Evolutionary conservation across 1,140 invertebrate species (phyloP), one percentile per base, ranked within the genome.

Genomic region (Artemia franciscana): DNA sequence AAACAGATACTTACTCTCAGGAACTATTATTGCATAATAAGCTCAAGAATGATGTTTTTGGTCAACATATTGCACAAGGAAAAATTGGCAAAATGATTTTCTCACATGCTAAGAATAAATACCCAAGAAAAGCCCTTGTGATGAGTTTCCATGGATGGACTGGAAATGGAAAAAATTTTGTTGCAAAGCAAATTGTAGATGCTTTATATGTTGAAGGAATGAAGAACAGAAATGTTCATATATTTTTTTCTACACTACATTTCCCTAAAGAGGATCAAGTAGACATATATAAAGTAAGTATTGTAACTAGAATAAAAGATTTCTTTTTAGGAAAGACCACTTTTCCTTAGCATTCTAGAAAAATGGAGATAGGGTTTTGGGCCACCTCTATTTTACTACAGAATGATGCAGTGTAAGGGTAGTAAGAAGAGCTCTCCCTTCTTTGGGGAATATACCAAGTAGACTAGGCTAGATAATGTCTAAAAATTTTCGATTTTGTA

Each of bases 181-280:
- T 81, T 9, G 72, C 74, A 58, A 71, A 70, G 61, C 71, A 82
- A 18, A 73, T 82, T 57, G 78, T 75, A 7, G 71, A 79, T 12
- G 69, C 71, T 62, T 59, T 81, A 4, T 83, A 73, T 67, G 68
- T 68, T 57, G 68, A 74, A 62, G 80, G 78, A 23, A 69, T 74
- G 64, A 70, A 73, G 28, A 80, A 78, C 65, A 66, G 72, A 61
- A 79, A 72, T 73, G 77, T 80, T 5, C 78, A 80, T 63, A 65
- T 76, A 12, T 77, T 80, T 63, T 72, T 78, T 27, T 72, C 76
- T 4, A 79, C 79, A 3, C 67, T 75, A 24, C 73, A 80, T 66
- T 81, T 81, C 69, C 78, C 77, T 23, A 24, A 65, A 28, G 9
- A 60, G n/a, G 23, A 39, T 18, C 60, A 26, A 9, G 21, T 51